Evolutionary conservation across 2,113 vertebrate species (phyloP).

Genomic region (Kryptolebias marmoratus): DNA sequence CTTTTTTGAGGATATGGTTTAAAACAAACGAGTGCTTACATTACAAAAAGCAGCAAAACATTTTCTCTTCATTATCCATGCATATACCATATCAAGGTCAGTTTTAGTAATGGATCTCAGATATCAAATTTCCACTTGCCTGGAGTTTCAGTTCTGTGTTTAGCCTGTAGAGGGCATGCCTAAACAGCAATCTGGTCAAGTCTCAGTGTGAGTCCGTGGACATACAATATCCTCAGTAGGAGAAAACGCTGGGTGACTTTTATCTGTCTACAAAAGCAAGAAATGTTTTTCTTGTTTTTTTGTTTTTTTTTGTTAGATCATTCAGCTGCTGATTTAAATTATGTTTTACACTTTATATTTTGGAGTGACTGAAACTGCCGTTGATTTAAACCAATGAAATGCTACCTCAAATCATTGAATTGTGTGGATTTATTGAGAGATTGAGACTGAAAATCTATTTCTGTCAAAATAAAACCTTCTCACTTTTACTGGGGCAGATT

Average conservation of each 20-base stretch:
- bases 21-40: not conserved
- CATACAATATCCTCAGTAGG: conserved; percentile 65
- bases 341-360: conserved; percentile 28
- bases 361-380: not conserved
- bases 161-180: conserved; percentile 88
- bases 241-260: conserved; percentile 62
- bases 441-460: conserved; percentile 22
- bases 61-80: conserved; percentile 9
- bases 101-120: conserved; percentile 13
- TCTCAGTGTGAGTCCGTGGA: conserved; percentile 48
- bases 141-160: conserved; percentile 63
- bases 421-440: not conserved
- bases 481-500: conserved; percentile 49
- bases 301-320: conserved; percentile 8
- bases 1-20: not conserved
- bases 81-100: conserved; percentile 6
- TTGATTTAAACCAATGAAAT: conserved; percentile 30
- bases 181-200: conserved; percentile 79
- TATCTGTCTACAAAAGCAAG: conserved; percentile 59
- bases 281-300: conserved; percentile 20
- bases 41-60: not conserved
- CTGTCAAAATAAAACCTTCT: conserved; percentile 32
- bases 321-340: conserved; percentile 33
- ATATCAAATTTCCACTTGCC: conserved; percentile 13
- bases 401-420: not conserved